These are phyloP conservation scores for Microcebus jonahi DNA, from an alignment of 2,113 vertebrate species.

Conservation along the genomic window DNA sequence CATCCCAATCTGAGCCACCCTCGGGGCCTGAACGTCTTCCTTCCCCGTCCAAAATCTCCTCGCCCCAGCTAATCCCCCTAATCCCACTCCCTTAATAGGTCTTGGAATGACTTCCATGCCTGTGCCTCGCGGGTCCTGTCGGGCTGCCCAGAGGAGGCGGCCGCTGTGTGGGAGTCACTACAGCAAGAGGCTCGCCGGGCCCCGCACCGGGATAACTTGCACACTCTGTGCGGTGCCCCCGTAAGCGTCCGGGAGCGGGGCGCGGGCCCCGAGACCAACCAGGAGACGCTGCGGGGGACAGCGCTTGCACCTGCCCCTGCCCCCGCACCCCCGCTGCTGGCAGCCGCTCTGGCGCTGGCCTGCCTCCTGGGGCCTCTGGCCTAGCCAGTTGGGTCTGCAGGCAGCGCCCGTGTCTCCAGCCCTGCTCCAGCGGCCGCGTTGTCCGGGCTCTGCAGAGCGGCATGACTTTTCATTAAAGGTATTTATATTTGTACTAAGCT, in stretches of 20 bases:
- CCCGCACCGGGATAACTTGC: slow-evolving; percentile 96
- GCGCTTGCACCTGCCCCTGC: slow-evolving; percentile 35
- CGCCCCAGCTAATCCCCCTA: neutral
- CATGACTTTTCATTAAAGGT: slow-evolving; percentile 82
- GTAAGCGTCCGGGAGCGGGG: slow-evolving; percentile 73
- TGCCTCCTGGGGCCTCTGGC: slow-evolving; percentile 71
- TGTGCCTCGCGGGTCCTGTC: slow-evolving; percentile 93
- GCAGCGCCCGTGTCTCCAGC: neutral
- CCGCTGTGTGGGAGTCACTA: slow-evolving; percentile 95
- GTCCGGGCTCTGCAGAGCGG: neutral
- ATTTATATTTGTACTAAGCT: slow-evolving; percentile 88
- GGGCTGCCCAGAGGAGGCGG: slow-evolving; percentile 93
- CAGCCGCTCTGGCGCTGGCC: slow-evolving; percentile 67
- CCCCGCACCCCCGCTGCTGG: slow-evolving; percentile 53
- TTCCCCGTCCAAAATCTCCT: neutral
- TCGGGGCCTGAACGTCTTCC: neutral
- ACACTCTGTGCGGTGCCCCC: slow-evolving; percentile 91
- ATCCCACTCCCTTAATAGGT: slow-evolving; percentile 85
- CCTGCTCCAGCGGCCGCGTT: neutral
- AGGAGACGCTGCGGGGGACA: slow-evolving; percentile 89
- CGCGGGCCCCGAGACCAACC: slow-evolving; percentile 88
- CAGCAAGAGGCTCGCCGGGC: slow-evolving; percentile 95
- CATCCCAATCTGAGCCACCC: neutral
- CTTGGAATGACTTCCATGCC: slow-evolving; percentile 95
- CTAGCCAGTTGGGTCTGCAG: slow-evolving; percentile 62